Evolutionary conservation across 2,888 invertebrate species (phyloP).

Genomic region (Netelia fuscicornis): DNA sequence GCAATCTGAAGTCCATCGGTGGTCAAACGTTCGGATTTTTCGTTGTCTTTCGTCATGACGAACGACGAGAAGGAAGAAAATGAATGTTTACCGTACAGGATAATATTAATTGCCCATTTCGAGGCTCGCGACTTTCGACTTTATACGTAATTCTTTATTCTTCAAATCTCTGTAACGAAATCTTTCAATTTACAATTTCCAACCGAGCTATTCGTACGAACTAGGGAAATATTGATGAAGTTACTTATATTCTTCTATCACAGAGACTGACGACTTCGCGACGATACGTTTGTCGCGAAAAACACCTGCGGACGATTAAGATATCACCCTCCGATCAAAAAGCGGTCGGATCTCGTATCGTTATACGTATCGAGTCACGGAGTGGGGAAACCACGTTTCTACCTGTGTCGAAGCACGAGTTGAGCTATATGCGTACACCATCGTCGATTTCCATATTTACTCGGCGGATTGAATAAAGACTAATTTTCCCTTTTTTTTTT

Average conservation of each 20-base stretch:
- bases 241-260: neutral
- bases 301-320: neutral
- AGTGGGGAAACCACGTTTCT: neutral
- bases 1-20: neutral
- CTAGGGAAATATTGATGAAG: neutral
- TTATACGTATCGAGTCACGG: neutral
- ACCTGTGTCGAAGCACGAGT: neutral
- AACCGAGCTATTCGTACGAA: neutral
- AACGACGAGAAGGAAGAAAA: neutral
- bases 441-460: neutral
- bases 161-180: neutral
- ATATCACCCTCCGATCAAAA: neutral
- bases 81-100: neutral
- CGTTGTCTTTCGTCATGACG: slow-evolving; percentile 49
- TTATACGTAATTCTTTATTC: too few relatives aligned
- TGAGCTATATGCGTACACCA: neutral
- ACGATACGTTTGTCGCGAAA: neutral
- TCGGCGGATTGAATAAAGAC: neutral
- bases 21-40: slow-evolving; percentile 43
- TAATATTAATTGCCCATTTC: slow-evolving; percentile 2
- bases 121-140: neutral
- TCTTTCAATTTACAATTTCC: neutral
- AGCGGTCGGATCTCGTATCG: neutral
- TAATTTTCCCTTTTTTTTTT: too few relatives aligned
- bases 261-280: neutral